phyloP scores from a whole-genome alignment of 2,113 vertebrate species.

The Pteronura brasiliensis region DNA sequence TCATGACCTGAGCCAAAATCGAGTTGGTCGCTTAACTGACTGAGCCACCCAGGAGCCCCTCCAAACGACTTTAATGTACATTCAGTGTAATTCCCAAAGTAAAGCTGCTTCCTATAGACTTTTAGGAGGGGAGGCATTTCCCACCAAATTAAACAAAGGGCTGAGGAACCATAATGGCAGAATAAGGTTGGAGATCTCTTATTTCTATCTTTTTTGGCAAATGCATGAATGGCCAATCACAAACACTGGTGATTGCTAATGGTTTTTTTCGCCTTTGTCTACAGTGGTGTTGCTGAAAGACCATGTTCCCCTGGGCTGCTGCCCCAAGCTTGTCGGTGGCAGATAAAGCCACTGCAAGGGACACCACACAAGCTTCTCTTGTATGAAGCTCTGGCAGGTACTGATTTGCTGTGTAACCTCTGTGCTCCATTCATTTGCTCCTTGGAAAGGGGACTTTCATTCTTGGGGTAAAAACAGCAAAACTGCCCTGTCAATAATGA shows the following conservation, averaged over 20 bases:
- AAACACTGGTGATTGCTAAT: not conserved
- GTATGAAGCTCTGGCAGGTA: not conserved
- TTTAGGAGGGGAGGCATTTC: not conserved
- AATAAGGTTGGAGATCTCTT: not conserved
- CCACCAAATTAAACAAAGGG: not conserved
- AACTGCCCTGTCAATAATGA: not conserved
- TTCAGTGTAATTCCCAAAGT: not conserved
- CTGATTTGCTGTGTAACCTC: not conserved
- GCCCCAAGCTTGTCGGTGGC: accelerated
- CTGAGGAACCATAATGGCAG: not conserved
- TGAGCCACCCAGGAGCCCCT: not conserved
- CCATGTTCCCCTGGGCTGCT: accelerated
- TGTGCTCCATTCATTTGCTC: not conserved
- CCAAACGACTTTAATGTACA: not conserved
- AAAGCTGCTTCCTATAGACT: not conserved
- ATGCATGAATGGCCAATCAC: not conserved
- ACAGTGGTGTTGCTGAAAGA: not conserved
- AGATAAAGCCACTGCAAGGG: not conserved
- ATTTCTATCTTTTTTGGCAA: not conserved
- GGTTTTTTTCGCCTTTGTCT: not conserved
- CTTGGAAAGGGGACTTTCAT: not conserved
- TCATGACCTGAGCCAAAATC: not conserved
- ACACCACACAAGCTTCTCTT: not conserved
- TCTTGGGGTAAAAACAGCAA: not conserved
- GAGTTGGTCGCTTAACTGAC: not conserved